Percentiles rank a stretch among this genome's conserved stretches.
Conservation (phyloP, 2,113 vertebrate genomes). For the Cebus imitator region DNA sequence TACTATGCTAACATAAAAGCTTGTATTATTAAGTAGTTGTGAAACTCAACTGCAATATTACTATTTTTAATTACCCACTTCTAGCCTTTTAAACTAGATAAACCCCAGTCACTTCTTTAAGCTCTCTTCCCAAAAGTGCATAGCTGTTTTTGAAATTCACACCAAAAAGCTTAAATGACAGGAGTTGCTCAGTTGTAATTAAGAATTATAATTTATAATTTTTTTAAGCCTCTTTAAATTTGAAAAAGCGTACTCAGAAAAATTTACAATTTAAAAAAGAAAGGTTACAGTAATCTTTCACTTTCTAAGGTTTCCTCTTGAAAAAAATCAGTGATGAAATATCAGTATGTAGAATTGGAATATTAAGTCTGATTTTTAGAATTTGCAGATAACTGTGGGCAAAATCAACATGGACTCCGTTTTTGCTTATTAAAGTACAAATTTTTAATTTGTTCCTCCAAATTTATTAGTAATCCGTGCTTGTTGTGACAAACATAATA, state of each 20-base stretch:
- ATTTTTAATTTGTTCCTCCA: background rate
- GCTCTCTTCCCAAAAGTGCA: conserved; percentile 34
- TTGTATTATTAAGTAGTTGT: conserved; percentile 72
- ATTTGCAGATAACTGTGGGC: background rate
- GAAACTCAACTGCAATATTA: conserved; percentile 75
- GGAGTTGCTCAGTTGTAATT: conserved; percentile 26
- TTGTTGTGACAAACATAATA: background rate
- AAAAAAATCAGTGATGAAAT: conserved; percentile 12
- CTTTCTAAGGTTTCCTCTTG: background rate
- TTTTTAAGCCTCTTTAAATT: conserved; percentile 24
- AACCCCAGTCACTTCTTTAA: conserved; percentile 71
- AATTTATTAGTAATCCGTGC: conserved; percentile 1
- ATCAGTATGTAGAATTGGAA: background rate
- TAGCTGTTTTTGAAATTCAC: conserved; percentile 40
- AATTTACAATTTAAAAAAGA: background rate
- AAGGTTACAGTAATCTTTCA: background rate
- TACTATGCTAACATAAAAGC: conserved; percentile 45
- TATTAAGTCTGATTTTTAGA: background rate
- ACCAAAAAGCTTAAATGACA: background rate
- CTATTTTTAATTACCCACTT: conserved; percentile 73
- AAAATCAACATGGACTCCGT: conserved; percentile 19
- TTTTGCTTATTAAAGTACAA: background rate
- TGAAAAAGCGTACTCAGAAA: background rate
- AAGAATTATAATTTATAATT: conserved; percentile 34
- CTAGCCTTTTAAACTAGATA: conserved; percentile 70